phyloP scores from a whole-genome alignment of 1,140 invertebrate genomes.

The Antheraea mylitta region DNA sequence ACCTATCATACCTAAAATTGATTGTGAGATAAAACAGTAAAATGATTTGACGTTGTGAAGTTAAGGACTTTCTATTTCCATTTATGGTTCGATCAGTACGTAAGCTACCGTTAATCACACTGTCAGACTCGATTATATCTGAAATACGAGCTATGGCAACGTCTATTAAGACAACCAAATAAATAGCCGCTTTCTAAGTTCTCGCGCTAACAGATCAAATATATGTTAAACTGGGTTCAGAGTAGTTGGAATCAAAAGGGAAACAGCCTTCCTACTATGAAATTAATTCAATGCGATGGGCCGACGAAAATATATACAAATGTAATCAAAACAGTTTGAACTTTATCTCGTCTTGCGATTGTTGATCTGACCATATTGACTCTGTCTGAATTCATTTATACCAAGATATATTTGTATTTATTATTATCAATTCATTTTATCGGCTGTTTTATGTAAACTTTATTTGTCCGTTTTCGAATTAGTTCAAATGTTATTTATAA shows the following conservation, averaged over 20 bases:
- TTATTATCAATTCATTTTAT: too few species aligned
- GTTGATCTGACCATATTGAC: too few species aligned
- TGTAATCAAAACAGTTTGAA: slow-evolving; percentile 25
- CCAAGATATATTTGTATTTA: too few species aligned
- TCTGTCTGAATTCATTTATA: too few species aligned
- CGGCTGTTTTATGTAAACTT: too few species aligned
- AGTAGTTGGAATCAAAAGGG: slow-evolving; percentile 35
- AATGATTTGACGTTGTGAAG: too few species aligned
- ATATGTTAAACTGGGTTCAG: slow-evolving; percentile 34
- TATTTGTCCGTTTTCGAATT: too few species aligned
- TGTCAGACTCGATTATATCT: slow-evolving; percentile 68
- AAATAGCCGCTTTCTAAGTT: slow-evolving; percentile 56
- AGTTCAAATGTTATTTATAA: too few species aligned
- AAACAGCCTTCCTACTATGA: slow-evolving; percentile 47
- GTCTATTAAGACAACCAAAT: slow-evolving; percentile 61
- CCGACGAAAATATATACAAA: slow-evolving; percentile 57
- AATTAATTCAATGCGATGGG: slow-evolving; percentile 62
- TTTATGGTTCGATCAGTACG: slow-evolving; percentile 43
- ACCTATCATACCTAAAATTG: too few species aligned
- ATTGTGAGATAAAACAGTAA: too few species aligned
- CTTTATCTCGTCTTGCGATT: too few species aligned
- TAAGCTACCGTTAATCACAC: slow-evolving; percentile 58
- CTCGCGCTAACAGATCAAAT: slow-evolving; percentile 49
- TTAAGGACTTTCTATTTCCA: slow-evolving; percentile 23
- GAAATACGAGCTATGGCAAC: slow-evolving; percentile 52